Evolutionary conservation across 1,140 invertebrate genomes (phyloP).

Genomic region (Phthorimaea operculella): DNA sequence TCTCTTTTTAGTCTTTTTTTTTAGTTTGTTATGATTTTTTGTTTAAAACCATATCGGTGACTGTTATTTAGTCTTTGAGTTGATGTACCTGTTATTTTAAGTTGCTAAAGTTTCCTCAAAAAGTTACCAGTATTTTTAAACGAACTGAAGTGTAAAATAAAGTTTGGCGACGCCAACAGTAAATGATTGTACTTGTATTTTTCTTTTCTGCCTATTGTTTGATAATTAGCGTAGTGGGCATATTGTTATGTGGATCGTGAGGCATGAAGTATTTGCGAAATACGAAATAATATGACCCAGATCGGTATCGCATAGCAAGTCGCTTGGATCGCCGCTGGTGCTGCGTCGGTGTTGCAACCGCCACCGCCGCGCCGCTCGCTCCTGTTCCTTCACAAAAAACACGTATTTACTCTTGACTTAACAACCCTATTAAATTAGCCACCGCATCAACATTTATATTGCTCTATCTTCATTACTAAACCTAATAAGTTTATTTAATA

Average conservation of each 20-base stretch:
- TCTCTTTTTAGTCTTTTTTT: slow-evolving; percentile 38
- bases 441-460: neutral
- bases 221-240: slow-evolving; percentile 11
- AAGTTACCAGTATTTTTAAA: slow-evolving; percentile 15
- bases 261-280: slow-evolving; percentile 41
- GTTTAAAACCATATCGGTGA: slow-evolving; percentile 41
- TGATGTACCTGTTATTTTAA: slow-evolving; percentile 64
- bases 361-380: slow-evolving; percentile 27
- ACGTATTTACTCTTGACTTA: slow-evolving; percentile 36
- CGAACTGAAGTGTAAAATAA: slow-evolving; percentile 41
- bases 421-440: slow-evolving; percentile 26
- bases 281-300: slow-evolving; percentile 48
- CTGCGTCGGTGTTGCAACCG: slow-evolving; percentile 35
- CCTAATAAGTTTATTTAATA: neutral
- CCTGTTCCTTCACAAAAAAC: slow-evolving; percentile 35
- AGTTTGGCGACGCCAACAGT: slow-evolving; percentile 42
- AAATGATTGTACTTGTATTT: slow-evolving; percentile 19
- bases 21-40: slow-evolving; percentile 43
- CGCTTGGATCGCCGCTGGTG: slow-evolving; percentile 27
- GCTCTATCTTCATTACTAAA: neutral
- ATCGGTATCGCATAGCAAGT: slow-evolving; percentile 30
- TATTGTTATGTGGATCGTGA: slow-evolving; percentile 26
- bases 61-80: slow-evolving; percentile 48
- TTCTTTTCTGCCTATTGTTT: slow-evolving; percentile 19
- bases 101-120: slow-evolving; percentile 4